These are phyloP conservation scores for Autographa gamma DNA, from an alignment of 2,888 invertebrate species.

Conservation along the genomic window DNA sequence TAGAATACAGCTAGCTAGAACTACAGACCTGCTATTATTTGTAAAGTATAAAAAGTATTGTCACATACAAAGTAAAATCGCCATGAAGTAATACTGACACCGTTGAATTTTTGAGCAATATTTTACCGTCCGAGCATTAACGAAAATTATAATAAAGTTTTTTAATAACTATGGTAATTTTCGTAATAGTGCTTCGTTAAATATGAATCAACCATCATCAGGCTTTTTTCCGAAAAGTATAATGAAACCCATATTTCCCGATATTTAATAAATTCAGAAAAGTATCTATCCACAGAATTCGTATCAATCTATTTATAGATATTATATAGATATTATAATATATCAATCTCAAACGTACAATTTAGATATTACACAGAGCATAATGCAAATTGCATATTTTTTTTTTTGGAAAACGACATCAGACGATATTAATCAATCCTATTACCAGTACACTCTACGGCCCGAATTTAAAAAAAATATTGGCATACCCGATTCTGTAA, in stretches of 20 bases:
- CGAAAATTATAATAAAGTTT: slow-evolving; percentile 11
- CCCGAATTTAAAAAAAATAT: no score
- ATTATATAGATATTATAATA: no score
- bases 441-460: no score
- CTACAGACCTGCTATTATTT: neutral
- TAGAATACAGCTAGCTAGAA: no score
- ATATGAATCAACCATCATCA: slow-evolving; percentile 22
- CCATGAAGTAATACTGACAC: neutral
- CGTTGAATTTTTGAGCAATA: slow-evolving; percentile 8
- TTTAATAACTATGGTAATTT: slow-evolving; percentile 20
- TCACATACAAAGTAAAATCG: neutral
- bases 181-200: slow-evolving; percentile 21
- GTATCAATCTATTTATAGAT: no score
- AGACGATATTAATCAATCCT: no score
- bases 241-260: neutral
- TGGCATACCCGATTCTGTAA: no score
- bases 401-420: no score
- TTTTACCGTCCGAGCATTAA: neutral
- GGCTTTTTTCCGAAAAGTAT: slow-evolving; percentile 14
- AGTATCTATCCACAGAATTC: no score
- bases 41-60: neutral
- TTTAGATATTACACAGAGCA: no score
- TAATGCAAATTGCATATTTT: no score
- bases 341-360: no score
- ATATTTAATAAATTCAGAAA: neutral